phyloP scores from a whole-genome alignment of 2,888 invertebrate genomes.

The Panorpa germanica region DNA sequence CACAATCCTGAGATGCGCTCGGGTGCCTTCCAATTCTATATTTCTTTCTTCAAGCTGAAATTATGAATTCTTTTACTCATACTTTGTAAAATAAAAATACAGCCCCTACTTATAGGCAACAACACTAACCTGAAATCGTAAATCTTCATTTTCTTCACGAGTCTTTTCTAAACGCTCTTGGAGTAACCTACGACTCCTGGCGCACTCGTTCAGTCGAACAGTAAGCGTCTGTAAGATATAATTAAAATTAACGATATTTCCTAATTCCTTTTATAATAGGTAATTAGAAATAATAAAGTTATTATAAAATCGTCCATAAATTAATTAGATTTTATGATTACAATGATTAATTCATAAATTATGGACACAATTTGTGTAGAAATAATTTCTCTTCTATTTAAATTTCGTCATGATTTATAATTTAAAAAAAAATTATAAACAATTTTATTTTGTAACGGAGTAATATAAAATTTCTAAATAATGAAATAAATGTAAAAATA shows the following conservation, averaged over 20 bases:
- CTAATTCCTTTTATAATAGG: conserved; percentile 1
- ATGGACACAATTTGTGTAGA: too few relatives aligned
- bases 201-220: conserved; percentile 9
- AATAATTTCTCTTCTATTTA: too few relatives aligned
- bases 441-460: too few relatives aligned
- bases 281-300: not conserved
- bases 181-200: conserved; percentile 22
- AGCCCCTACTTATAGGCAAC: too few relatives aligned
- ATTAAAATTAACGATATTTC: conserved; percentile 6
- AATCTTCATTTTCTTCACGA: conserved; percentile 61
- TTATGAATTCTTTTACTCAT: not conserved
- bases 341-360: too few relatives aligned
- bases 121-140: conserved; percentile 52
- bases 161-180: conserved; percentile 51
- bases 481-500: too few relatives aligned
- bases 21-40: conserved; percentile 67
- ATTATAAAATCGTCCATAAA: not conserved
- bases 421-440: too few relatives aligned
- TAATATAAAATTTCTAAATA: too few relatives aligned
- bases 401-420: too few relatives aligned
- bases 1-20: conserved; percentile 53
- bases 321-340: conserved; percentile 4
- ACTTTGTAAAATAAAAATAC: not conserved
- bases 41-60: conserved; percentile 59
- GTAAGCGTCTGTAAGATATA: too few relatives aligned